A percentile compares a stretch with the other conserved stretches of the same genome.
These are phyloP conservation scores for Sebastolobus alascanus DNA, from an alignment of 2,797 vertebrate genomes.

Conservation along the genomic window DNA sequence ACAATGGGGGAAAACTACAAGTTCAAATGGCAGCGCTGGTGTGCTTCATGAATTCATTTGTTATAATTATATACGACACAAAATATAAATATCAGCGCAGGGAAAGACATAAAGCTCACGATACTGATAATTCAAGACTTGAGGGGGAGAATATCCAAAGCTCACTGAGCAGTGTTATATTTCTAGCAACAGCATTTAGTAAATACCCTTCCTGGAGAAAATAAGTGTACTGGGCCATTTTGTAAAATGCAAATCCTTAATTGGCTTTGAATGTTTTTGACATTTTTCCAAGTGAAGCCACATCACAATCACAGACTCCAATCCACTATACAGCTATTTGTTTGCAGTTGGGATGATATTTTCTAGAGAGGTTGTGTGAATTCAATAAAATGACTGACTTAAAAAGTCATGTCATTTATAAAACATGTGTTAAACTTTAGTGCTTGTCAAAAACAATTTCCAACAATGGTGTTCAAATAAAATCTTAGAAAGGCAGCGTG, in stretches of 20 bases:
- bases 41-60: neutral
- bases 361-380: neutral
- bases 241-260: neutral
- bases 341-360: neutral
- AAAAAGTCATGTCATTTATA: neutral
- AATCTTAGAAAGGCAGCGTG: neutral
- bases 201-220: neutral
- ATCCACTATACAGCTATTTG: neutral
- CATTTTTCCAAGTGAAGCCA: neutral
- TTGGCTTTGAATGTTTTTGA: neutral
- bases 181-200: neutral
- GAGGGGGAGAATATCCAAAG: neutral
- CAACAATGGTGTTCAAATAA: neutral
- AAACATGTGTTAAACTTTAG: neutral
- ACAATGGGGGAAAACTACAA: neutral
- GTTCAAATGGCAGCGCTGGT: neutral
- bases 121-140: neutral
- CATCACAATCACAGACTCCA: neutral
- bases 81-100: neutral
- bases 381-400: neutral
- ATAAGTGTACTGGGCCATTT: neutral
- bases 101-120: neutral
- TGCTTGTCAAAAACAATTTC: neutral
- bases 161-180: neutral
- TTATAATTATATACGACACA: neutral